Evolutionary conservation across 2,797 vertebrate species (phyloP).

Genomic region (Lacerta bilineata): DNA sequence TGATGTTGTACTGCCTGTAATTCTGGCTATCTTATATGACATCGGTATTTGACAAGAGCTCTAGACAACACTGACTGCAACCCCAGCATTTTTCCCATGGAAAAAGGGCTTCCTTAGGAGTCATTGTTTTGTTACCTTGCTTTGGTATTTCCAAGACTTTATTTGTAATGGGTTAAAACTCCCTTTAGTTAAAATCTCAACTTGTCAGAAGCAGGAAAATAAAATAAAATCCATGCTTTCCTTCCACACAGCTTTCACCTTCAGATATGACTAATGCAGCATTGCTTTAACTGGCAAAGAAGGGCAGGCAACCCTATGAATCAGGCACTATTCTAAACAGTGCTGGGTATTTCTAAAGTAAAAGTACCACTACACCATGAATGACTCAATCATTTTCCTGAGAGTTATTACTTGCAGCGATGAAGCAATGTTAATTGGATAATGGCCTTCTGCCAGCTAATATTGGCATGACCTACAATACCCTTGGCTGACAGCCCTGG

Average conservation of each 20-base stretch:
- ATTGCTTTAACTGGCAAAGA: conserved; percentile 37
- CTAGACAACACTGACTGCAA: background rate
- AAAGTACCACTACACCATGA: conserved; percentile 75
- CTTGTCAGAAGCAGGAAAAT: conserved; percentile 61
- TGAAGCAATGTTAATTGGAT: conserved; percentile 85
- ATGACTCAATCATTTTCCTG: conserved; percentile 81
- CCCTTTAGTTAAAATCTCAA: conserved; percentile 41
- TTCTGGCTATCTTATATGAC: background rate
- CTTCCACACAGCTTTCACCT: conserved; percentile 50
- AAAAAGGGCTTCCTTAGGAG: background rate
- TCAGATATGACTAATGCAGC: conserved; percentile 44
- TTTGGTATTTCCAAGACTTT: conserved; percentile 51
- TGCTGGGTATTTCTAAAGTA: conserved; percentile 74
- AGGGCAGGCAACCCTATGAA: conserved; percentile 47
- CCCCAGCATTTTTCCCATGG: background rate
- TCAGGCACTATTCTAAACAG: conserved; percentile 72
- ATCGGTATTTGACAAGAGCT: background rate
- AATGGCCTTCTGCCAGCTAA: conserved; percentile 80
- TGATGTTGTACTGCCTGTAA: conserved; percentile 5
- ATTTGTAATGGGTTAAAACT: conserved; percentile 45
- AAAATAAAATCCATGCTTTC: conserved; percentile 49
- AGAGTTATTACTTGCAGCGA: conserved; percentile 79
- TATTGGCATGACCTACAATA: conserved; percentile 82
- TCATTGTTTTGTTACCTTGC: conserved; percentile 20
- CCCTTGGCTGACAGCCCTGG: conserved; percentile 78